A percentile compares a stretch with the other conserved stretches of the same genome.
These are phyloP conservation scores for Glossosoma conforme DNA, from an alignment of 1,140 invertebrate genomes.

Conservation along the genomic window DNA sequence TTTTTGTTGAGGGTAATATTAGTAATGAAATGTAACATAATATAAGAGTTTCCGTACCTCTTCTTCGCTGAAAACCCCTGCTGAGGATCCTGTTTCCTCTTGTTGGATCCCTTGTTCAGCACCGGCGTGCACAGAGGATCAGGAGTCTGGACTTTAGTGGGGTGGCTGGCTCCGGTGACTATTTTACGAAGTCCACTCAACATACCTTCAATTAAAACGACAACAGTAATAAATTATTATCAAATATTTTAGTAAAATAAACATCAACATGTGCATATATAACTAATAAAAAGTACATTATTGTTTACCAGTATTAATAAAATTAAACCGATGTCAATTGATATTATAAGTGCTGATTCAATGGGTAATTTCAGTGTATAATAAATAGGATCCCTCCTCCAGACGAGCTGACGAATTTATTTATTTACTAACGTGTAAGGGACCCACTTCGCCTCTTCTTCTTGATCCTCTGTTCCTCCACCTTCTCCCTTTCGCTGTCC, in stretches of 20 bases:
- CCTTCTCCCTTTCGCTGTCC: conserved; percentile 48
- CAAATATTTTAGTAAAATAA: neutral
- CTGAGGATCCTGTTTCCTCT: conserved; percentile 43
- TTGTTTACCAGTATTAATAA: neutral
- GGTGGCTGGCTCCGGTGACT: conserved; percentile 54
- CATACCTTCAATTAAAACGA: conserved; percentile 55
- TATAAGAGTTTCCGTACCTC: conserved; percentile 46
- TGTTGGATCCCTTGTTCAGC: conserved; percentile 44
- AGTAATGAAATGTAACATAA: too few species aligned
- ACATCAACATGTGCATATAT: neutral
- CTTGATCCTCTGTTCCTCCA: conserved; percentile 51
- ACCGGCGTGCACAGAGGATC: conserved; percentile 43
- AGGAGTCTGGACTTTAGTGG: conserved; percentile 35
- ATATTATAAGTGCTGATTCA: too few species aligned
- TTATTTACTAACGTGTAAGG: conserved; percentile 62
- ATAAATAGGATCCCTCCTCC: conserved; percentile 25
- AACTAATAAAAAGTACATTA: conserved; percentile 13
- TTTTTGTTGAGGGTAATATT: too few species aligned
- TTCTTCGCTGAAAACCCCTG: conserved; percentile 57
- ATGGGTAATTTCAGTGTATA: too few species aligned
- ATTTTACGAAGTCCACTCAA: conserved; percentile 73
- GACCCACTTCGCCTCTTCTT: conserved; percentile 77
- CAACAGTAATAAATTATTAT: neutral
- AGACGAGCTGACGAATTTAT: conserved; percentile 2
- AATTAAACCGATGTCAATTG: too few species aligned